Conservation (phyloP, 2,888 invertebrate genomes). For the Pseudoips prasinana region DNA sequence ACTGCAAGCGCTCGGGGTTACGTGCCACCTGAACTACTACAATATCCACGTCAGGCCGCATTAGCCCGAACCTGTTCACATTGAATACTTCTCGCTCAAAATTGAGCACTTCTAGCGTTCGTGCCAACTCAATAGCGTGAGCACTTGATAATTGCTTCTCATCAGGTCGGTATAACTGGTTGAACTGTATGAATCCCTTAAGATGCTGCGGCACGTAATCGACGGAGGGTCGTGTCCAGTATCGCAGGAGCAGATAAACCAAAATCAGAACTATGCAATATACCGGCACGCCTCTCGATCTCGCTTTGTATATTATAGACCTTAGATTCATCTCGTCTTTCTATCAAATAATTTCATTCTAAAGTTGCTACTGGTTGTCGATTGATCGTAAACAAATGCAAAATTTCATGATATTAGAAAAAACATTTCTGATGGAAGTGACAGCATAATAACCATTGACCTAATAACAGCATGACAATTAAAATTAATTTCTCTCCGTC, state of each 20-base stretch:
- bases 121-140: constrained; percentile 15
- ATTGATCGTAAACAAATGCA: too few species aligned
- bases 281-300: constrained; percentile 18
- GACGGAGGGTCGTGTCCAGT: neutral
- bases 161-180: constrained; percentile 7
- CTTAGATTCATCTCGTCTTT: constrained; percentile 28
- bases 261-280: constrained; percentile 22
- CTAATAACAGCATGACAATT: too few species aligned
- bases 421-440: too few species aligned
- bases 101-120: constrained; percentile 32
- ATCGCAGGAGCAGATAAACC: constrained; percentile 10
- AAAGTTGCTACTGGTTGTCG: too few species aligned
- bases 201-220: constrained; percentile 14
- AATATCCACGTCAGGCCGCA: constrained; percentile 27
- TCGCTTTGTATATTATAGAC: constrained; percentile 16
- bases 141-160: constrained; percentile 1
- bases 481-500: too few species aligned
- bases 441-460: too few species aligned
- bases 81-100: constrained; percentile 30
- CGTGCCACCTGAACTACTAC: constrained; percentile 40
- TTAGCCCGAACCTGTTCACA: constrained; percentile 22
- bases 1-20: constrained; percentile 37
- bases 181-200: constrained; percentile 19
- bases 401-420: too few species aligned
- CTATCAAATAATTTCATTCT: too few species aligned